Evolutionary conservation across 2,888 invertebrate genomes (phyloP), one percentile per base, ranked within the genome.

Genomic region (Mesorhabditis belari): DNA sequence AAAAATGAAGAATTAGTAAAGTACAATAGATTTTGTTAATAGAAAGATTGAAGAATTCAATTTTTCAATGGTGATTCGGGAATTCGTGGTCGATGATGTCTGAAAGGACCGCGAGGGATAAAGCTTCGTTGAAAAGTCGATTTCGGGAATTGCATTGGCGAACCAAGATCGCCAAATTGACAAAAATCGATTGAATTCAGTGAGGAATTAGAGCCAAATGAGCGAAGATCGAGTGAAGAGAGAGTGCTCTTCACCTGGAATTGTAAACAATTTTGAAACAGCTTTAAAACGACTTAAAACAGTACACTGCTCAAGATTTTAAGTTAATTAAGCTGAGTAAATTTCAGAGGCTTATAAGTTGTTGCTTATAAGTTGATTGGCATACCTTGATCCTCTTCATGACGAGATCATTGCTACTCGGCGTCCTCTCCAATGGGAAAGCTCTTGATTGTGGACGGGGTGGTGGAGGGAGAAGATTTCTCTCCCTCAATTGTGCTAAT

Each of bases 71-170:
- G 19, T 9, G 9, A 12, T 51, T 51, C 17, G 51, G 51, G 44
- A n/a, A 35, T 9, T 35, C 12, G 44, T 35, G 12, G 44, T 35
- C 44, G 44, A n/a, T 9, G 44, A 35, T 35, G 44, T 35, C 44
- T 9, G 44, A 35, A 35, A 17, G 44, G 44, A 9, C 35, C n/a
- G 81, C 55, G 85, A 94, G 94, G 70, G 94, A 95, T 73, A 89
- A 94, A 80, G 93, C 94, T 25, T 84, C 63, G 52, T 54, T 60
- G 65, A 56, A 62, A 62, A 62, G 61, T 68, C 55, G 57, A 60
- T 28, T 58, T 56, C 53, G 55, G 64, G 55, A 69, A 70, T 55
- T 65, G 69, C 44, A 70, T 60, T 1, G 72, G 70, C 28, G 63
- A 61, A 49, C 70, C 72, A 23, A 70, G 63, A 49, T 72, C 72